Conservation (phyloP, 2,888 invertebrate species). For the Metallyticus violacea region DNA sequence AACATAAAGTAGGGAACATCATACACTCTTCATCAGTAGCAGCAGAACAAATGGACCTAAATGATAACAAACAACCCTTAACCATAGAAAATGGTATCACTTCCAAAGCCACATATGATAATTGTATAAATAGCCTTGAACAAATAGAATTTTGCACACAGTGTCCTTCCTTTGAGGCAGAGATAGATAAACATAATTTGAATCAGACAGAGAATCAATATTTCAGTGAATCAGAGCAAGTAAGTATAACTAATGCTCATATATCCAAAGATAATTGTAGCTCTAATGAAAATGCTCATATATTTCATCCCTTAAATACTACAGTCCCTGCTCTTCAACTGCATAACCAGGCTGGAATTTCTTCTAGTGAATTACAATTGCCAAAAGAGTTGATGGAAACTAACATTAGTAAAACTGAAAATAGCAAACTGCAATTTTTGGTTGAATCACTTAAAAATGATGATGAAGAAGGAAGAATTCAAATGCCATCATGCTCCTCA, state of each 20-base stretch:
- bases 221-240: not conserved
- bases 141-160: not conserved
- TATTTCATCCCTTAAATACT: not conserved
- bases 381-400: not conserved
- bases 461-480: not conserved
- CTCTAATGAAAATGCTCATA: not conserved
- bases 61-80: not conserved
- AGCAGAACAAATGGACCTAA: not conserved
- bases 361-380: not conserved
- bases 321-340: not conserved
- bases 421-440: not conserved
- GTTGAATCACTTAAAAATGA: not conserved
- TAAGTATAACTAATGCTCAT: not conserved
- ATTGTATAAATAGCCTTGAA: not conserved
- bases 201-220: not conserved
- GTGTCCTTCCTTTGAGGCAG: not conserved
- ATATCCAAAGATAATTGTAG: not conserved
- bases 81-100: not conserved
- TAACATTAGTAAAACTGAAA: not conserved
- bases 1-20: not conserved
- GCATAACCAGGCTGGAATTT: not conserved
- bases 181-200: too few species aligned
- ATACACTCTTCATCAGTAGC: not conserved
- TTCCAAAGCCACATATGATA: not conserved
- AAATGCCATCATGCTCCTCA: not conserved